Percentiles rank a stretch among this genome's conserved stretches.
These are phyloP conservation scores for Kryptopterus vitreolus DNA, from an alignment of 2,797 vertebrate species.

Conservation along the genomic window DNA sequence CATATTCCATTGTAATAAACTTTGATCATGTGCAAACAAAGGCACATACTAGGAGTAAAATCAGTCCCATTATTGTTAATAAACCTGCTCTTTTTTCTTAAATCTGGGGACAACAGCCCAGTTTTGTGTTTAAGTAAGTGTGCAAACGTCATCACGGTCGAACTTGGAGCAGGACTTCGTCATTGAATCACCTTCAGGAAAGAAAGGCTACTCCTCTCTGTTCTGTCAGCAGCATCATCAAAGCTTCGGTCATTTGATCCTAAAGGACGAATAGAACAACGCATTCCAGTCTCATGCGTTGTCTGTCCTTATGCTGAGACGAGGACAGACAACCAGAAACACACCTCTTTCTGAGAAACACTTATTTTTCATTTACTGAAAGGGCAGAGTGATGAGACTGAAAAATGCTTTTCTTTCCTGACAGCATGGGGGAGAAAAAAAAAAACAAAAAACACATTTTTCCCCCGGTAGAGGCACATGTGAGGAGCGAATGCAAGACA, in stretches of 20 bases:
- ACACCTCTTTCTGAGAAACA: neutral
- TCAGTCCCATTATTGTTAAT: slow-evolving; percentile 26
- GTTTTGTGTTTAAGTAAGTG: neutral
- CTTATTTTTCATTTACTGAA: slow-evolving; percentile 11
- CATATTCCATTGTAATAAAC: slow-evolving; percentile 32
- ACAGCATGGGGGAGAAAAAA: neutral
- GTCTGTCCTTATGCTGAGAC: slow-evolving; percentile 19
- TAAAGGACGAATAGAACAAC: slow-evolving; percentile 48
- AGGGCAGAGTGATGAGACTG: neutral
- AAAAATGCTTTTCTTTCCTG: neutral
- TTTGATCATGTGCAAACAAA: slow-evolving; percentile 1
- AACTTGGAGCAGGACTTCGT: neutral
- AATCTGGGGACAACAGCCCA: neutral
- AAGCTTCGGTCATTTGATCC: slow-evolving; percentile 37
- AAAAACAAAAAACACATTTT: neutral
- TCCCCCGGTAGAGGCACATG: neutral
- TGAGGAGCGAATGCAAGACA: neutral
- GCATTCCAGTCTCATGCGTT: no score
- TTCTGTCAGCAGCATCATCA: slow-evolving; percentile 37
- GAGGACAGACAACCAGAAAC: neutral
- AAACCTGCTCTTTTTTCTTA: neutral
- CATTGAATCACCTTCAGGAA: slow-evolving; percentile 3
- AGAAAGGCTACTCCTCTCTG: slow-evolving; percentile 3
- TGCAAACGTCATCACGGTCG: neutral
- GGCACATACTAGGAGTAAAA: neutral